Evolutionary conservation across 2,888 invertebrate species (phyloP).

Genomic region (Tuta absoluta): DNA sequence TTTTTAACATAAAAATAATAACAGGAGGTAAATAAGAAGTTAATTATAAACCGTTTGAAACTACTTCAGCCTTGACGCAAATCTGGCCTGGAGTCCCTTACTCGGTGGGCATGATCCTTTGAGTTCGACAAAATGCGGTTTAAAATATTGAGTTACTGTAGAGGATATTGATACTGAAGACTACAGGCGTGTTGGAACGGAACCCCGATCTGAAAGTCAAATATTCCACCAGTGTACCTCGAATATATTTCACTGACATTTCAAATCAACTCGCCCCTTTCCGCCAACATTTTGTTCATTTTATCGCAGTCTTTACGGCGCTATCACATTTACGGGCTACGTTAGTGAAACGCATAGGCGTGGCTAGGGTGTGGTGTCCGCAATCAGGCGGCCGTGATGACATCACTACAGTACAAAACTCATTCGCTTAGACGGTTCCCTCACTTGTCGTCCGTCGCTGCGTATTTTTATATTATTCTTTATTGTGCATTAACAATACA

Average conservation of each 20-base stretch:
- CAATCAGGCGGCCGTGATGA: background rate
- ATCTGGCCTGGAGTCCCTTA: too few species aligned
- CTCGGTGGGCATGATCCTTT: too few species aligned
- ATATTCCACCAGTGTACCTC: background rate
- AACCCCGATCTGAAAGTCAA: background rate
- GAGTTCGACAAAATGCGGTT: too few species aligned
- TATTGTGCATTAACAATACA: too few species aligned
- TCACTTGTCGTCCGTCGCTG: too few species aligned
- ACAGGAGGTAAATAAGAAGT: too few species aligned
- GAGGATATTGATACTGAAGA: background rate
- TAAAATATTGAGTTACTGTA: background rate
- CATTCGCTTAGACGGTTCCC: too few species aligned
- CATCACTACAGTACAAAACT: background rate
- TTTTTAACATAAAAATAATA: too few species aligned
- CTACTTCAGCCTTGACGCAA: too few species aligned
- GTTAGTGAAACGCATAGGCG: background rate
- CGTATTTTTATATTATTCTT: too few species aligned
- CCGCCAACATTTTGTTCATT: too few species aligned
- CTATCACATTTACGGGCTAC: background rate
- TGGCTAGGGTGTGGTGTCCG: background rate
- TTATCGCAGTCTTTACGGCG: background rate
- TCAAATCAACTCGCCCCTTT: conserved; percentile 1
- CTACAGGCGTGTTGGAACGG: background rate
- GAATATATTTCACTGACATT: background rate
- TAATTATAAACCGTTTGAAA: too few species aligned